Evolutionary conservation across 1,140 invertebrate genomes (phyloP), one percentile per base, ranked within the genome.

Genomic region (Coenobita brevimanus): DNA sequence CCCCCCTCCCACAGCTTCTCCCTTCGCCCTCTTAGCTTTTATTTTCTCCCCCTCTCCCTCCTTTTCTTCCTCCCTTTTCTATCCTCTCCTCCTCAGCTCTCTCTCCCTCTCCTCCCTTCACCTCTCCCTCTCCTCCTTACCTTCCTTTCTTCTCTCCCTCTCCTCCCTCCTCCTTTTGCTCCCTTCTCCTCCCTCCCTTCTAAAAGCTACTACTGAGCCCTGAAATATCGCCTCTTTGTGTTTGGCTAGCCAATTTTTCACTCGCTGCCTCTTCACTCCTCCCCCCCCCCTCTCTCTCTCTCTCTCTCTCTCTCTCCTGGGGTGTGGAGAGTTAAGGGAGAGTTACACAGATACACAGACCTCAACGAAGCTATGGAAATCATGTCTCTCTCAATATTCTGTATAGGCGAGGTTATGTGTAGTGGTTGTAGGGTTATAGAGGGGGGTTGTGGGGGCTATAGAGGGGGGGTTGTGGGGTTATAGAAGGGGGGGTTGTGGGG

Each of bases 241-340:
- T 87, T 87, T 87, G 84, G 71, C 76, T 73, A 87, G 50, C 84
- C 84, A 87, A 87, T 87, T 87, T 87, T 87, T 87, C 84, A 87
- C 84, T 87, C 62, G 62, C 36, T 21, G 6, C 43, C 73, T 50
- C 36, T 43, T 43, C 73, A n/a, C 15, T 76, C 43, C 73, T 13
- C 67, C 24, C 24, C 36, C 38, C 21, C 24, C 21, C 24, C 36
- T 38, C 21, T 76, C 36, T 6, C 36, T 43, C 38, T 24, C 27
- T 43, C 24, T 50, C 73, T 38, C 33, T 24, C 36, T 76, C 24
- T 38, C 24, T 76, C 43, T 43, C 36, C 27, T 27, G 4, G 38
- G 1, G 4, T 33, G 21, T 71, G 24, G 17, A 21, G 4, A 2
- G 27, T 33, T 21, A 33, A 24, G 2, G 4, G 17, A 21, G 17